A percentile compares a stretch with the other conserved stretches of the same genome.
Conservation (phyloP, 2,113 vertebrate genomes). For the Catharus minimus region DNA sequence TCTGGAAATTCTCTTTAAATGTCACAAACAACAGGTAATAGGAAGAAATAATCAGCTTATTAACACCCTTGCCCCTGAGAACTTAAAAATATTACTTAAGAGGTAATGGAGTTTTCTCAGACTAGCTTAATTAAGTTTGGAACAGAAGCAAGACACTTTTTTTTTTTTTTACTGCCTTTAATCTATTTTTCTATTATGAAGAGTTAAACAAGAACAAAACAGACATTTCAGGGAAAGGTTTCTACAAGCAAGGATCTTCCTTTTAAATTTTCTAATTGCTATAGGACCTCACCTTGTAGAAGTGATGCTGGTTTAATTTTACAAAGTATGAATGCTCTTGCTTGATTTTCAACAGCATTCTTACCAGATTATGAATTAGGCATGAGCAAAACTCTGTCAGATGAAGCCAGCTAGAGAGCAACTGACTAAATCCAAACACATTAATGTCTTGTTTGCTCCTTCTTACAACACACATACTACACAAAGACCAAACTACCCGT, state of each 20-base stretch:
- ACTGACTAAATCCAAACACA: not conserved
- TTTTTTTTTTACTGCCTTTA: not conserved
- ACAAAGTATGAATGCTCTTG: not conserved
- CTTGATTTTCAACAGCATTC: not conserved
- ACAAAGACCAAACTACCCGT: not conserved
- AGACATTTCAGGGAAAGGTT: not conserved
- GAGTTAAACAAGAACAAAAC: not conserved
- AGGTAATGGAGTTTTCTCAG: not conserved
- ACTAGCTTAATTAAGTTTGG: not conserved
- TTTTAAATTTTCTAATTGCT: not conserved
- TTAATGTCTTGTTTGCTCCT: not conserved
- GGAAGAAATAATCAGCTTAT: not conserved
- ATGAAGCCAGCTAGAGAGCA: not conserved
- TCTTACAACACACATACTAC: not conserved
- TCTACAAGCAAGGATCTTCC: not conserved
- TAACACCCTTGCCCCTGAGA: not conserved
- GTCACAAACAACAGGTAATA: not conserved
- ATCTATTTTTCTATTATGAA: not conserved
- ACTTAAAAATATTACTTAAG: not conserved
- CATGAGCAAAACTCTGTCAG: not conserved
- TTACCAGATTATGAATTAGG: not conserved
- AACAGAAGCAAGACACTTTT: not conserved
- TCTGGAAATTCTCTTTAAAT: not conserved
- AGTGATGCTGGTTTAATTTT: not conserved
- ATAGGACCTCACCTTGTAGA: not conserved